Conservation (phyloP, 2,888 invertebrate genomes). For the Campoletis raptor region DNA sequence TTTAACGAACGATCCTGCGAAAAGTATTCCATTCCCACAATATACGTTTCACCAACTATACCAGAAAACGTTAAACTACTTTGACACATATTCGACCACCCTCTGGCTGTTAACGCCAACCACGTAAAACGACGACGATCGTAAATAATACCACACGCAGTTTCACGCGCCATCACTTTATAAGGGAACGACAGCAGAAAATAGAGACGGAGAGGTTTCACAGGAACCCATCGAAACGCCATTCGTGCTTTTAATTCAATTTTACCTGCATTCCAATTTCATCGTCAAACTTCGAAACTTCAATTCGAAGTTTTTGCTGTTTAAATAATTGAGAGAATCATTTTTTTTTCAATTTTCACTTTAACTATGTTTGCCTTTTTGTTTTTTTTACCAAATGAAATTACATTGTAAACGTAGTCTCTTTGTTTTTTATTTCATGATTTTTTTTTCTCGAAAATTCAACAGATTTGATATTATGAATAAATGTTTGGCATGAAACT, state of each 20-base stretch:
- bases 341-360: background rate
- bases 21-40: background rate
- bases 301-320: background rate
- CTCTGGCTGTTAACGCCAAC: slow-evolving; percentile 39
- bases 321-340: background rate
- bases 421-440: background rate
- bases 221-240: slow-evolving; percentile 13
- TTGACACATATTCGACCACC: slow-evolving; percentile 18
- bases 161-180: slow-evolving; percentile 13
- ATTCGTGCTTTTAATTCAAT: slow-evolving; percentile 7
- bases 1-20: background rate
- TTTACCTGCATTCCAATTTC: background rate
- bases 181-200: background rate
- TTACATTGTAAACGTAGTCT: background rate
- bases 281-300: background rate
- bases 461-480: background rate
- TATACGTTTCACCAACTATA: background rate
- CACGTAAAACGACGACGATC: slow-evolving; percentile 57
- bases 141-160: slow-evolving; percentile 49
- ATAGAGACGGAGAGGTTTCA: background rate
- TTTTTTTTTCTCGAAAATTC: background rate
- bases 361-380: background rate
- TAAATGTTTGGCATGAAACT: background rate
- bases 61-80: slow-evolving; percentile 26
- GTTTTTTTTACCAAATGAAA: background rate